phyloP scores from a whole-genome alignment of 2,888 invertebrate species.

The Zaprionus lineosus region DNA sequence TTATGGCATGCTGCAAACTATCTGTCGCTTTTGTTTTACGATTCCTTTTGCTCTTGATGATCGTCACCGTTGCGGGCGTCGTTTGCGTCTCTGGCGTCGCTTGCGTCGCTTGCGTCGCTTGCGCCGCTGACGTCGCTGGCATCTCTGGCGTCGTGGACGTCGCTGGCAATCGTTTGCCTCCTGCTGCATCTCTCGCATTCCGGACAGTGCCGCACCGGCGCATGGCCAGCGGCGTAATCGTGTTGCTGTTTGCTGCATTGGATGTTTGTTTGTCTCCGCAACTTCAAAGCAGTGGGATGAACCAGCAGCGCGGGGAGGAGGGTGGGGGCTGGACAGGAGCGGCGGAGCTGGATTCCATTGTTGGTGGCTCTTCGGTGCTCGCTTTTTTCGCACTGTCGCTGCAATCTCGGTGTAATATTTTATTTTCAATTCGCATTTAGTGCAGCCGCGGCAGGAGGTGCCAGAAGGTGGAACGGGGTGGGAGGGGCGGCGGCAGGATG shows the following conservation, averaged over 20 bases:
- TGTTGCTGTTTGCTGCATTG: constrained; percentile 72
- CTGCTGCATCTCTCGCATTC: too few relatives aligned
- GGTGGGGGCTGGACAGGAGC: constrained; percentile 8
- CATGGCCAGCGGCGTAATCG: constrained; percentile 64
- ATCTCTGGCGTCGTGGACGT: constrained; percentile 9
- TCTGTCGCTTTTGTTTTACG: constrained; percentile 77
- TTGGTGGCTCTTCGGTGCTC: constrained; percentile 31
- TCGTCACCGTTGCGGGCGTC: constrained; percentile 56
- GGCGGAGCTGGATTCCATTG: constrained; percentile 47
- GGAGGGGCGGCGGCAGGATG: too few relatives aligned
- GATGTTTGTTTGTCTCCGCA: constrained; percentile 69
- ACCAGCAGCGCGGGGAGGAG: constrained; percentile 9
- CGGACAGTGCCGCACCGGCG: background rate
- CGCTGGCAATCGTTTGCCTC: background rate
- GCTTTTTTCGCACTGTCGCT: constrained; percentile 46
- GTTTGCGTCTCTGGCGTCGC: constrained; percentile 28
- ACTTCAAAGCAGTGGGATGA: constrained; percentile 45
- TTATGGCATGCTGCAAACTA: constrained; percentile 68
- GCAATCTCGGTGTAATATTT: constrained; percentile 76
- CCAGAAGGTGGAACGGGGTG: too few relatives aligned
- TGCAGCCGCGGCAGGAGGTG: constrained; percentile 56
- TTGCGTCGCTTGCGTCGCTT: background rate
- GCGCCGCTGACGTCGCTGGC: constrained; percentile 13
- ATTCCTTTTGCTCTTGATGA: constrained; percentile 74
- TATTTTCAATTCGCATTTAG: constrained; percentile 79